Conservation (phyloP, 2,113 vertebrate genomes). For the Salvator merianae region DNA sequence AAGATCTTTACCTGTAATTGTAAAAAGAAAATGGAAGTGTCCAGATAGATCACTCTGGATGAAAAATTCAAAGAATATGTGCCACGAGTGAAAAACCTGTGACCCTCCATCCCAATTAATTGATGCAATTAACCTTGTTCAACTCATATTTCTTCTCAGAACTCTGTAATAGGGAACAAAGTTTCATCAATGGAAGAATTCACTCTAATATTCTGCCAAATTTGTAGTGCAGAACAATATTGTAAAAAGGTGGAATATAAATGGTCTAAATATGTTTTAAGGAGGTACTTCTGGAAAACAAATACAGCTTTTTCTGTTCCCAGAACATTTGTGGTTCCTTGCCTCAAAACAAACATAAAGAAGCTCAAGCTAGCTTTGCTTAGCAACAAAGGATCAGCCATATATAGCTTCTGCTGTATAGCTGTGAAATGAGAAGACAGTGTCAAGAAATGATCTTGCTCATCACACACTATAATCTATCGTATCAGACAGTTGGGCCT, state of each 20-base stretch:
- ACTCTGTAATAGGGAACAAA: background rate
- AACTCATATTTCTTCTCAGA: background rate
- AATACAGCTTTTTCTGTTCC: background rate
- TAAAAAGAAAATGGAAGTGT: background rate
- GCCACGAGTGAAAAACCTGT: background rate
- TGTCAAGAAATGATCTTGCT: background rate
- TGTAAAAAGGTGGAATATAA: background rate
- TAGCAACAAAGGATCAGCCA: background rate
- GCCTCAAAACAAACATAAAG: background rate
- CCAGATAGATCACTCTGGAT: too few species aligned
- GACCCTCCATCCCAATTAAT: background rate
- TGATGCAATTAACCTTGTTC: background rate
- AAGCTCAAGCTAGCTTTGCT: background rate
- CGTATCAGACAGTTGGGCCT: constrained; percentile 12
- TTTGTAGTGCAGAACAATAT: background rate
- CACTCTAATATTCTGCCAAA: background rate
- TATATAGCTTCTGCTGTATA: background rate
- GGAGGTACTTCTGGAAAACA: background rate
- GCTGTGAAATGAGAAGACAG: background rate
- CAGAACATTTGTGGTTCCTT: background rate
- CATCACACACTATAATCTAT: background rate
- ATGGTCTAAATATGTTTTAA: background rate
- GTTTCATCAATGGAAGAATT: background rate
- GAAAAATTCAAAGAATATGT: background rate
- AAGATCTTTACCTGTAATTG: background rate